Base-by-base conservation (phyloP, 2,113 vertebrate species). In the Glaucomys volans region DNA sequence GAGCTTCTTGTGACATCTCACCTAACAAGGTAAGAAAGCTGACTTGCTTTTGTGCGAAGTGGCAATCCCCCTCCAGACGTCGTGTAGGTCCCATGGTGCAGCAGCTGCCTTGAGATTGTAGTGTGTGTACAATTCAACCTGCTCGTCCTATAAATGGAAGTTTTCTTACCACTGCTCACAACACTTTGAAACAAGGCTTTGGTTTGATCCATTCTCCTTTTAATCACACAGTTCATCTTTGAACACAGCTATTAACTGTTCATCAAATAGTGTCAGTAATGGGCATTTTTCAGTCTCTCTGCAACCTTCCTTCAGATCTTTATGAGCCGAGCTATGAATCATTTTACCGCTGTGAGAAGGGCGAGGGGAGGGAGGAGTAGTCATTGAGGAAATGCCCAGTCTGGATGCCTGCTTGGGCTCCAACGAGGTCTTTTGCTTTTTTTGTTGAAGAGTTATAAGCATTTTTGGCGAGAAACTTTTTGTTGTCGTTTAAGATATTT, bases 221-320 rank as follows among this genome's bases (percentile, higher is more conserved):
- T 62, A 83, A 17, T 54, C 74, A 79, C 40, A 87, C 20, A 62
- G 16, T 87, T 96, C 4, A 8, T 42, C 89, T 92, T 79, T 66
- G 24, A 96, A 76, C 50, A 85, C 4, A 87, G 80, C 44, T 69
- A 57, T 72, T 79, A 91, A 69, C 87, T 79, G 32, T n/a, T 59
- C n/a, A 35, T 72, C 59, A 86, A 28, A 59, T 37, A 74, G 8
- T 77, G 20, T 88, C 86, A 40, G 20, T 76, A 72, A 81, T 0
- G 71, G 44, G 8, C 20, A 62, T 90, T 95, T 74, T 90, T 84
- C 66, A 37, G 50, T 72, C 44, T 89, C 35, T 79, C 88, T 92
- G 37, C 42, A 66, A 32, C 42, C 24, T 87, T 76, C 59, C 18
- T 44, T 71, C 12, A 28, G 42, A 80, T 81, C 50, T 84, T 71